phyloP scores from a whole-genome alignment of 2,888 invertebrate species.

The Polydrusus tereticollis region DNA sequence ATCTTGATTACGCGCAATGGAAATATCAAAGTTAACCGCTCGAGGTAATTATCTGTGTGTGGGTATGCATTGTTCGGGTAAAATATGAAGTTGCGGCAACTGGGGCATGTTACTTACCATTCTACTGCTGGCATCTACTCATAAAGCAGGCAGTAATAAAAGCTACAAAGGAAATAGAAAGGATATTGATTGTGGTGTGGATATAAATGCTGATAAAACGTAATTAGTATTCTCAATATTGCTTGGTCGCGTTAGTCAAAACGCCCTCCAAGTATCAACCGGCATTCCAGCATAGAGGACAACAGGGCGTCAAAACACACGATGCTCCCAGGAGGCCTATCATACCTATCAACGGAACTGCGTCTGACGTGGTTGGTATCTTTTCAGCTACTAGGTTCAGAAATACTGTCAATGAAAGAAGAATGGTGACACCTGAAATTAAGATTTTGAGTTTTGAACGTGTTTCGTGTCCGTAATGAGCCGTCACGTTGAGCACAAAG shows the following conservation, averaged over 20 bases:
- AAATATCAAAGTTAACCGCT: conserved; percentile 53
- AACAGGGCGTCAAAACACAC: conserved; percentile 66
- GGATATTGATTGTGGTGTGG: conserved; percentile 9
- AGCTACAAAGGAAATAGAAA: conserved; percentile 4
- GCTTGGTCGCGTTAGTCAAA: conserved; percentile 8
- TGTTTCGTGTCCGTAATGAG: conserved; percentile 49
- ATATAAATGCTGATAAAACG: conserved; percentile 14
- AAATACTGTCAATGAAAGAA: conserved; percentile 97
- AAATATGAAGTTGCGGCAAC: not conserved
- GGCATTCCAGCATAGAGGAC: conserved; percentile 65
- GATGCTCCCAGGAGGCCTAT: conserved; percentile 66
- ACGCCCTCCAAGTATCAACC: conserved; percentile 70
- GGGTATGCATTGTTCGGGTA: not conserved
- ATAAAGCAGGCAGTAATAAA: conserved; percentile 4
- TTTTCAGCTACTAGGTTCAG: conserved; percentile 98
- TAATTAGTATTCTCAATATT: conserved; percentile 14
- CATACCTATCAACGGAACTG: conserved; percentile 86
- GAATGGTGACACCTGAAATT: conserved; percentile 92
- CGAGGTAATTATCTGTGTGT: conserved; percentile 31
- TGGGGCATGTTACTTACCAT: conserved; percentile 15
- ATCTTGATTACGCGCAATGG: conserved; percentile 69
- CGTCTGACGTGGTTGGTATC: conserved; percentile 90
- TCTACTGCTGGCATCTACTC: conserved; percentile 13
- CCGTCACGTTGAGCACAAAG: conserved; percentile 31
- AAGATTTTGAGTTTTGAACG: conserved; percentile 67